Base-by-base conservation (phyloP, 2,888 invertebrate species). In the Antheraea assamensis region DNA sequence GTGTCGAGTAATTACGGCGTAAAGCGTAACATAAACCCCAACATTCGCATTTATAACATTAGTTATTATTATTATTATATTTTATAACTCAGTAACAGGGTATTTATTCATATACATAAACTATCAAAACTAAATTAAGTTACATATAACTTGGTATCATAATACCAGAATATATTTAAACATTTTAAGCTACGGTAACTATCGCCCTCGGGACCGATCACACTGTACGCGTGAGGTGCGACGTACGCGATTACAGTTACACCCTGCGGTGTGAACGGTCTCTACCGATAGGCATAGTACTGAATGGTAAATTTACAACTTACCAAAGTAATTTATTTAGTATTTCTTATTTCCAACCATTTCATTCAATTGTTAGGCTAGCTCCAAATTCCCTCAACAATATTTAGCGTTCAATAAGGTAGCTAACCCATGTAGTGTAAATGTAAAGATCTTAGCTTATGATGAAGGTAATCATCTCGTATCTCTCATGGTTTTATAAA, bases 241-340 rank as follows among this genome's bases (percentile, higher is more conserved):
- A 24, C 82, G 83, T 82, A 83, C 82, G 87, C 85, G 76, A 77
- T 84, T 85, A 87, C 92, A 88, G 91, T 90, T 91, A 90, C 83
- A 79, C 86, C 91, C 88, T 75, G 83, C 82, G 87, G 92, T 86
- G 82, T 80, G 81, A 86, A 83, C 87, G 83, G 84, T 81, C 83
- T n/a, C 76, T 78, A 47, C 47, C 73, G 78, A 81, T 83, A 82
- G 79, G 82, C 82, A 82, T 81, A 82, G 80, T 83, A 19, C 72
- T 49, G 49, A 13, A 72, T 72, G 52, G 24, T 24, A n/a, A n/a
- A n/a, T 72, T 66, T 72, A 27, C 5, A 17, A 47, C 24, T 35
- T 35, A 42, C 42, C 24, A 71, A 35, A 58, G 42, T 42, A n/a
- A 78, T 78, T 75, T 70, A 17, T 42, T 70, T 5, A 47, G 30